Evolutionary conservation across 2,797 vertebrate species (phyloP).

Genomic region (Ambastaia sidthimunki): DNA sequence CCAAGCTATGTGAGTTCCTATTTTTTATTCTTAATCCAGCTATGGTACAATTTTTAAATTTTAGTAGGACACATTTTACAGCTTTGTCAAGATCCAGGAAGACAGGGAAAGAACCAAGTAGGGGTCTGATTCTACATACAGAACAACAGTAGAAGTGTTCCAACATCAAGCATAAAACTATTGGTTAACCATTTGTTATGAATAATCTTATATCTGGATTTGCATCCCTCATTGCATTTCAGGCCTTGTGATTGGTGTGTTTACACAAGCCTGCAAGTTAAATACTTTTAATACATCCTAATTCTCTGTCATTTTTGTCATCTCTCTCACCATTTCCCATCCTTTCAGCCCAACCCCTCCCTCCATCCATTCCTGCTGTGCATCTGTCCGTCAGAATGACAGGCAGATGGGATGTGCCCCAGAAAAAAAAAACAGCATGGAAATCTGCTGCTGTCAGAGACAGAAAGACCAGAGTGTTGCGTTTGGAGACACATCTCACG

Average conservation of each 20-base stretch:
- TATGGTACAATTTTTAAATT: slow-evolving; percentile 37
- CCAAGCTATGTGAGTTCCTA: slow-evolving; percentile 22
- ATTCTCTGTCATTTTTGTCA: slow-evolving; percentile 20
- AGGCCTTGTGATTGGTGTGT: not conserved
- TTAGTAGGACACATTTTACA: slow-evolving; percentile 16
- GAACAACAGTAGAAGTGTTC: not conserved
- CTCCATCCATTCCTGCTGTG: slow-evolving; percentile 27
- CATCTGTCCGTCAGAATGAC: slow-evolving; percentile 63
- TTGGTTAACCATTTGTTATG: too few relatives aligned
- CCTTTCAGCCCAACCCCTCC: not conserved
- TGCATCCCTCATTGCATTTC: not conserved
- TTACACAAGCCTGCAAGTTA: slow-evolving; percentile 53
- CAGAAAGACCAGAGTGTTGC: slow-evolving; percentile 7
- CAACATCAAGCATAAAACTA: not conserved
- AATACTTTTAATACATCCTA: slow-evolving; percentile 57
- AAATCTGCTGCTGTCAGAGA: slow-evolving; percentile 42
- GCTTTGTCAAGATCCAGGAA: slow-evolving; percentile 5
- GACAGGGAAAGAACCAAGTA: not conserved
- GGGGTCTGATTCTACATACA: not conserved
- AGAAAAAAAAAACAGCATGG: slow-evolving; percentile 24
- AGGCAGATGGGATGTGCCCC: slow-evolving; percentile 41
- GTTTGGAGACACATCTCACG: slow-evolving; percentile 21
- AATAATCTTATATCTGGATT: too few relatives aligned
- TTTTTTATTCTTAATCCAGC: slow-evolving; percentile 29
- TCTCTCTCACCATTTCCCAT: slow-evolving; percentile 22